phyloP scores from a whole-genome alignment of 2,113 vertebrate species.

The Hippocampus guttulatus region DNA sequence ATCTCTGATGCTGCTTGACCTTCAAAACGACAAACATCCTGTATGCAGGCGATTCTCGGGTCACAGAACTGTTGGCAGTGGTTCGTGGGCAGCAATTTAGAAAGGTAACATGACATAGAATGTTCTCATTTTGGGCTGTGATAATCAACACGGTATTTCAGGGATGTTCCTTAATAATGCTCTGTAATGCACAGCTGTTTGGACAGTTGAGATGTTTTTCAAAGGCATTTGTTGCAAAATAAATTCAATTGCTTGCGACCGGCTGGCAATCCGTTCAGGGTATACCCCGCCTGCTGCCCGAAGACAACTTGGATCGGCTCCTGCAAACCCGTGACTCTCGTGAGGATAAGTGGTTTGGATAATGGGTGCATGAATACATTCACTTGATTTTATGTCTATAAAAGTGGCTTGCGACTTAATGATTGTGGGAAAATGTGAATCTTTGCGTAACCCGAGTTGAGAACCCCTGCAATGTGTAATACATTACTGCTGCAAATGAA shows the following conservation, averaged over 20 bases:
- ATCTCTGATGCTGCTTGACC: conserved; percentile 8
- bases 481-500: conserved; percentile 30
- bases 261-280: no score
- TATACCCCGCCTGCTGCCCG: no score
- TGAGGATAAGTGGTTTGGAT: no score
- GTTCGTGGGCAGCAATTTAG: background rate
- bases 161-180: background rate
- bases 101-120: background rate
- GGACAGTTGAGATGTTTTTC: no score
- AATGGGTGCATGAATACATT: no score
- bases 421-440: background rate
- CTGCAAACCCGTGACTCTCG: no score
- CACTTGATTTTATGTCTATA: background rate
- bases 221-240: no score
- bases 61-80: background rate
- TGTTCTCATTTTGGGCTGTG: background rate
- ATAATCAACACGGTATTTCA: background rate
- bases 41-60: background rate
- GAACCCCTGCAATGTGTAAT: background rate
- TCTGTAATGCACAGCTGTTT: no score
- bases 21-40: conserved; percentile 26
- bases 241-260: no score
- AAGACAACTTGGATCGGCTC: no score
- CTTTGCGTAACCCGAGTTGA: background rate
- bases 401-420: background rate